Base-by-base conservation (phyloP, 2,888 invertebrate species). In the Cylloceria caligata region DNA sequence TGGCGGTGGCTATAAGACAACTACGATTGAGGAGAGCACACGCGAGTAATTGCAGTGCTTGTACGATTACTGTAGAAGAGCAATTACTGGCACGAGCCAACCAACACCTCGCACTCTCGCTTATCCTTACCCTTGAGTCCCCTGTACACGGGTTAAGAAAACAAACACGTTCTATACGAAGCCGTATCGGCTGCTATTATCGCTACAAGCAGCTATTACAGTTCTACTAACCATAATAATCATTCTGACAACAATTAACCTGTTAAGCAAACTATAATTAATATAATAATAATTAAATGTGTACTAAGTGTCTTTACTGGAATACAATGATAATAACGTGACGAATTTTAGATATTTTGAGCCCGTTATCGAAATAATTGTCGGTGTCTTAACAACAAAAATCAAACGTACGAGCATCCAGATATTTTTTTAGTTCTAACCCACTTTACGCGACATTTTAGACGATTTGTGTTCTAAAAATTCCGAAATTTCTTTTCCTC, bases 31-130 rank as follows among this genome's bases (percentile, higher is more conserved):
- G 74, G 65, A 65, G 74, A 68, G 64, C 81, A 74, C 81, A 78
- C 74, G 81, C 79, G 71, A 79, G 74, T 78, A 82, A 82, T 82
- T 79, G 74, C 79, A 72, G 67, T 57, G 74, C 71, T 74, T 62
- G 74, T 82, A 74, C 69, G 78, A 78, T 82, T 74, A 78, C 78
- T 65, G 62, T 68, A 67, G 34, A 64, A 80, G 52, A 47, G 74
- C 74, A 80, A 74, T 80, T 80, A 80, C 74, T 45, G 80, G 74
- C 81, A 82, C 81, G 81, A 78, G 81, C 78, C 81, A 49, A 69
- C 64, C 55, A 64, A 55, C 62, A 45, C 62, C 69, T 64, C 64
- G 52, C 52, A 60, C 47, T 36, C 65, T 57, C 72, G 60, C 73
- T 21, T 52, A 81, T 68, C 62, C 73, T 6, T 30, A 68, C 77